phyloP scores from a whole-genome alignment of 2,797 vertebrate species.

The Heliangelus exortis region DNA sequence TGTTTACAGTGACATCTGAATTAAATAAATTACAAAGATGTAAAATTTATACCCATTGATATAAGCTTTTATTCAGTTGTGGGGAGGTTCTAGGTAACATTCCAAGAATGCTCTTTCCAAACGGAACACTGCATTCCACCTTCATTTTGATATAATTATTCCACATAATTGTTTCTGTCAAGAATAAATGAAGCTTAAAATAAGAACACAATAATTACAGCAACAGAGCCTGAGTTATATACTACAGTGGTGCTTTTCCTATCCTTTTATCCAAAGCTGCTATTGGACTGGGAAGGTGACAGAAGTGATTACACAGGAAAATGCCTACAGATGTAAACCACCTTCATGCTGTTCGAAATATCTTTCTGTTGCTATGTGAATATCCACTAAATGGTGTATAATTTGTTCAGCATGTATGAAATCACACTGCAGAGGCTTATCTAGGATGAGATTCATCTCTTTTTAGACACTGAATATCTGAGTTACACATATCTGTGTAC shows the following conservation, averaged over 20 bases:
- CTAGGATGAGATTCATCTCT: background rate
- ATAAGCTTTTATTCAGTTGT: constrained; percentile 60
- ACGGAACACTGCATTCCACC: constrained; percentile 56
- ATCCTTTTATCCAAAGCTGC: constrained; percentile 25
- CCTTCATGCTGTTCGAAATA: background rate
- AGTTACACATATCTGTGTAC: background rate
- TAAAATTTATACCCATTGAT: constrained; percentile 30
- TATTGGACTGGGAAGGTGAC: constrained; percentile 23
- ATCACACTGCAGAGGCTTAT: background rate
- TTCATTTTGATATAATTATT: constrained; percentile 75
- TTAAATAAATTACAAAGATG: constrained; percentile 61
- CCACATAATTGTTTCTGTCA: constrained; percentile 77
- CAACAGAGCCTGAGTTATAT: constrained; percentile 64
- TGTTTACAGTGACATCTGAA: constrained; percentile 39
- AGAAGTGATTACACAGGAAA: constrained; percentile 14
- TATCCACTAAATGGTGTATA: constrained; percentile 12
- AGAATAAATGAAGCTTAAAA: constrained; percentile 79
- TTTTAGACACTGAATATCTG: background rate
- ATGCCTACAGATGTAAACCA: background rate
- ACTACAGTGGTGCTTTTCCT: constrained; percentile 21
- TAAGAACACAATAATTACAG: constrained; percentile 67
- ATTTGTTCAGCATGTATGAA: constrained; percentile 29
- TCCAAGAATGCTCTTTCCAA: constrained; percentile 59
- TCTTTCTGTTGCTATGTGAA: background rate
- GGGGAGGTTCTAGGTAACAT: constrained; percentile 25